Evolutionary conservation across 1,140 invertebrate genomes (phyloP), one percentile per base, ranked within the genome.

Genomic region (Drosophila ogumai): DNA sequence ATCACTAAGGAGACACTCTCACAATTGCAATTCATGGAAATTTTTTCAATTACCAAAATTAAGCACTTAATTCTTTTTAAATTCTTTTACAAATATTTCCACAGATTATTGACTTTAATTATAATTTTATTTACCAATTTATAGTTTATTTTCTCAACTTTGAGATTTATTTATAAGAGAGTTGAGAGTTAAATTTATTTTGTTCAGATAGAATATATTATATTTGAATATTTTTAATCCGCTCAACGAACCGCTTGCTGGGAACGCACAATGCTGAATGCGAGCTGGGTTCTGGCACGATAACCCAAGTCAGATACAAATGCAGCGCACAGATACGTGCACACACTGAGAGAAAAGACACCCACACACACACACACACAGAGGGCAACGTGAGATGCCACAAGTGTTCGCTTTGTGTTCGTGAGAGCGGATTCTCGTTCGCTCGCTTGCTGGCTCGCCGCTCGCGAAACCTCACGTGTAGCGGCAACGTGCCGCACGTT

Each of bases 401-500:
- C 75, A 63, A 71, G 57, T 65, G 36, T 5, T 19, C 38, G 28
- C 25, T 34, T 5, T 43, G 31, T 44, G 58, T 36, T 22, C 13
- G 44, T 58, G 56, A 38, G 44, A 71, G 49, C 60, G 44, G 13
- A 38, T 1, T 55, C 19, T 46, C 32, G n/a, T 1, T 40, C 19
- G 31, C 9, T 28, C 50, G 41, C 19, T 46, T 25, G n/a, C 34
- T 66, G 50, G 54, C 36, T 25, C 44, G 71, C 55, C 13, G 36
- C 52, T 17, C 25, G 31, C 50, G 9, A 43, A 63, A 6, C 13
- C 77, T 91, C 87, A 91, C 87, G 87, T 91, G 87, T 91, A 78
- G 36, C 55, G 43, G 31, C 88, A 91, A 91, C 87, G 87, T 91
- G 87, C 82, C 57, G 74, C 87, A 84, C 80, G 82, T 82, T 86